Percentiles rank a stretch among this genome's conserved stretches.
Conservation (phyloP, 2,888 invertebrate species). For the Drosophila mimetica region DNA sequence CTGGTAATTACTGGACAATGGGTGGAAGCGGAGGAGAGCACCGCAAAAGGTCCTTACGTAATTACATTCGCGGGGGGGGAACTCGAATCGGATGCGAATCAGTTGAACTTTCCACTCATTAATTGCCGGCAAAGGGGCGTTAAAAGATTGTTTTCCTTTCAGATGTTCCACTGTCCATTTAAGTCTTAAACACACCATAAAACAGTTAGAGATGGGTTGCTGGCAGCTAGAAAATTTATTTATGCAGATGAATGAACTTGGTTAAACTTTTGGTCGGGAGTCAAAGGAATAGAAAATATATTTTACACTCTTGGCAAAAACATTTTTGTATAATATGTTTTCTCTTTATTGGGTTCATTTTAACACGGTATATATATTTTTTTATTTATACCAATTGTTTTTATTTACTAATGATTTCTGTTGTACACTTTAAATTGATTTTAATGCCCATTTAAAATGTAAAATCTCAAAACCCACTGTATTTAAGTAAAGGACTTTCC, state of each 20-base stretch:
- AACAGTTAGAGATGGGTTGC: background rate
- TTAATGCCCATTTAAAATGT: too few relatives aligned
- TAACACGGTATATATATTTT: too few relatives aligned
- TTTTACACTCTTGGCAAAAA: too few relatives aligned
- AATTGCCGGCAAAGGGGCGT: background rate
- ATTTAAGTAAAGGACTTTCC: too few relatives aligned
- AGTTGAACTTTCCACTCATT: constrained; percentile 2
- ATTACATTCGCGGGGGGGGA: constrained; percentile 28
- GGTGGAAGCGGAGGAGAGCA: constrained; percentile 2
- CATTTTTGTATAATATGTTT: too few relatives aligned
- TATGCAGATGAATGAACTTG: constrained; percentile 44
- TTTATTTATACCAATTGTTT: too few relatives aligned
- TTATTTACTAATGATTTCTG: too few relatives aligned
- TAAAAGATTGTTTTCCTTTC: background rate
- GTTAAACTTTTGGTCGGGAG: background rate
- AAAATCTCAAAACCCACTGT: too few relatives aligned
- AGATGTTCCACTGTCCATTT: background rate
- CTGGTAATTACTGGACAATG: constrained; percentile 50
- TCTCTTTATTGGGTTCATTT: too few relatives aligned
- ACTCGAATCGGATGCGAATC: constrained; percentile 6
- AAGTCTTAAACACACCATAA: constrained; percentile 7
- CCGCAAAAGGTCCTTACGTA: constrained; percentile 47
- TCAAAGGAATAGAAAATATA: background rate
- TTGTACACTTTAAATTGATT: too few relatives aligned
- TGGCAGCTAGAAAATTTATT: background rate